A percentile compares a stretch with the other conserved stretches of the same genome.
phyloP scores from a whole-genome alignment of 2,888 invertebrate genomes.

The Drosophila heteroneura region DNA sequence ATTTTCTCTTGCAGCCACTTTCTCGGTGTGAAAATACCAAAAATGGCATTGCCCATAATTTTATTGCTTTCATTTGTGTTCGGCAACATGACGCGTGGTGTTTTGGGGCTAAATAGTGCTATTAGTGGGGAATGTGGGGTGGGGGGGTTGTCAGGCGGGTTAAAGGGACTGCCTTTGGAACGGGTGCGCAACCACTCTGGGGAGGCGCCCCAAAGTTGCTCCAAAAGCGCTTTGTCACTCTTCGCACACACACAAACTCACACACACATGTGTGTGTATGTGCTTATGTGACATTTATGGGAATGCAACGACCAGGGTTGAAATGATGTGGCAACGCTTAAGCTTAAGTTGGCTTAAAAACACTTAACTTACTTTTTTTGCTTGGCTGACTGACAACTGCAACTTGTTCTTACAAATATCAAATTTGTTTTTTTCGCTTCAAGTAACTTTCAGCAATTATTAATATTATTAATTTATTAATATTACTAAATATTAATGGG shows the following conservation, averaged over 20 bases:
- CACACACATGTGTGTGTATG: slow-evolving; percentile 4
- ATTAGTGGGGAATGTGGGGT: slow-evolving; percentile 6
- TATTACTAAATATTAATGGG: no score
- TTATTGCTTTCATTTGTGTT: slow-evolving; percentile 69
- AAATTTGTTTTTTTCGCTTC: not conserved
- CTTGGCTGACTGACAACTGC: not conserved
- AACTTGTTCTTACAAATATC: not conserved
- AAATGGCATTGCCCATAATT: slow-evolving; percentile 73
- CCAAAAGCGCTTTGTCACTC: slow-evolving; percentile 17
- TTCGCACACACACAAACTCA: slow-evolving; percentile 2
- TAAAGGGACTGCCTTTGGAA: slow-evolving; percentile 33
- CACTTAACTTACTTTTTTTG: not conserved
- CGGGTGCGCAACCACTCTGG: not conserved
- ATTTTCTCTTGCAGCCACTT: slow-evolving; percentile 31
- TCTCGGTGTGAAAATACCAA: slow-evolving; percentile 71
- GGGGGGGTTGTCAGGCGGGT: slow-evolving; percentile 14
- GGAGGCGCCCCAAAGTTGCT: slow-evolving; percentile 13
- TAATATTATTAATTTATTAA: no score
- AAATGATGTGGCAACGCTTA: slow-evolving; percentile 4
- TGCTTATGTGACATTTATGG: not conserved
- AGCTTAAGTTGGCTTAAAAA: not conserved
- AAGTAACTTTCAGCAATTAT: not conserved
- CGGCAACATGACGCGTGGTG: not conserved
- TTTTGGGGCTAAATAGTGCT: not conserved
- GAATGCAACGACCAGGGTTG: slow-evolving; percentile 29